Percentiles rank a stretch among this genome's conserved stretches.
Conservation (phyloP, 2,888 invertebrate genomes). For the Polymixis flavicincta region DNA sequence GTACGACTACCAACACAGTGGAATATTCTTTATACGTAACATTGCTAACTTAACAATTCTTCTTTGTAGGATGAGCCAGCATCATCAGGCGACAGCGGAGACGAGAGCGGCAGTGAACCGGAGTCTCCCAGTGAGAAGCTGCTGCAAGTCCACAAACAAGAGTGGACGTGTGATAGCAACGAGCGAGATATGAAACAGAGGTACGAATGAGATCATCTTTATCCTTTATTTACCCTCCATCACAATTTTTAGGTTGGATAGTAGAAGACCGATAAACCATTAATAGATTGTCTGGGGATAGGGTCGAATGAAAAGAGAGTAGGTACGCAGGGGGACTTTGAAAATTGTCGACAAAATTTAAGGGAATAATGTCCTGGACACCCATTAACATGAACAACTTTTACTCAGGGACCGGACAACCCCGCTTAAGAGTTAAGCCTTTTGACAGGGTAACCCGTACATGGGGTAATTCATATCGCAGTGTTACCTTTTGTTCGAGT, state of each 20-base stretch:
- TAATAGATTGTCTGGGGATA: neutral
- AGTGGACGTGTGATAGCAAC: constrained; percentile 75
- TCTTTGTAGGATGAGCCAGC: constrained; percentile 86
- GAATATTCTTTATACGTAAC: too few relatives aligned
- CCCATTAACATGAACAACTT: too few relatives aligned
- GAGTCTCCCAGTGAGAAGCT: constrained; percentile 87
- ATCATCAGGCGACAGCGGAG: constrained; percentile 88
- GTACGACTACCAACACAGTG: too few relatives aligned
- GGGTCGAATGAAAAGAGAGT: neutral
- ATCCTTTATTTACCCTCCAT: neutral
- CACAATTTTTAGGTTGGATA: too few relatives aligned
- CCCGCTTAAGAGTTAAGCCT: too few relatives aligned
- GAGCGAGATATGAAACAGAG: constrained; percentile 77
- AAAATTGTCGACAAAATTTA: too few relatives aligned
- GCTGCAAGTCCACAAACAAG: constrained; percentile 78
- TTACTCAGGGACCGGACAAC: too few relatives aligned
- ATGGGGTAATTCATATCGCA: too few relatives aligned
- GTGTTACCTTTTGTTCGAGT: too few relatives aligned
- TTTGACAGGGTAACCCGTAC: too few relatives aligned
- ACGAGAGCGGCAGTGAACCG: constrained; percentile 89
- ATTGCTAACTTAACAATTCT: neutral
- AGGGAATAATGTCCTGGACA: too few relatives aligned
- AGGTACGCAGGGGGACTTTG: too few relatives aligned
- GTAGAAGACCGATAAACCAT: neutral
- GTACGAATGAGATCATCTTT: constrained; percentile 60